Conservation (phyloP, 2,797 vertebrate genomes). For the Amazona ochrocephala region DNA sequence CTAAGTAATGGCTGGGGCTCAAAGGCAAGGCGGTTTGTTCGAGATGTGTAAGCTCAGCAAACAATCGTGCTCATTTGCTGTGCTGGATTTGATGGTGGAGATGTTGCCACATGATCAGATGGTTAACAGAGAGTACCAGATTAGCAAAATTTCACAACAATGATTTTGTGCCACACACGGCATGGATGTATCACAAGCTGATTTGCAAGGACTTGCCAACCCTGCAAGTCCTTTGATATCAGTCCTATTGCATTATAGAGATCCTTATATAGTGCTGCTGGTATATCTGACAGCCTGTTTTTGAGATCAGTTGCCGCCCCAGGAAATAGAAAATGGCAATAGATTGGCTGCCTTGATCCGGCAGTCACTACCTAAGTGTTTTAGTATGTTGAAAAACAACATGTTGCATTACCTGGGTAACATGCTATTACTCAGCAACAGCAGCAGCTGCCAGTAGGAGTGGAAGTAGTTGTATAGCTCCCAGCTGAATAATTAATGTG, state of each 20-base stretch:
- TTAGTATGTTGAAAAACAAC: neutral
- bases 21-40: neutral
- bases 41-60: neutral
- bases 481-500: neutral
- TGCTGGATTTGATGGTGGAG: neutral
- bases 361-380: neutral
- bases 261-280: neutral
- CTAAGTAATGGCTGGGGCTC: neutral
- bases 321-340: neutral
- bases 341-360: neutral
- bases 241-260: neutral
- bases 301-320: neutral
- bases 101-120: neutral
- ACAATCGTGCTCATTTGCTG: neutral
- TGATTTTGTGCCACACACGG: neutral
- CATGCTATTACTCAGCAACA: neutral
- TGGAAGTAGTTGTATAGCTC: neutral
- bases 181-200: neutral
- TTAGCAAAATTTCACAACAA: conserved; percentile 14
- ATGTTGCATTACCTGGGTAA: neutral
- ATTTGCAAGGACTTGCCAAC: conserved; percentile 11
- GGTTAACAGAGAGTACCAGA: conserved; percentile 3
- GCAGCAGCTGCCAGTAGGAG: neutral
- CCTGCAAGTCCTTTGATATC: neutral
- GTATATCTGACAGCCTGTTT: neutral